Percentiles rank a stretch among this genome's conserved stretches.
phyloP scores from a whole-genome alignment of 2,888 invertebrate species.

The Kryphioiulus occultus region DNA sequence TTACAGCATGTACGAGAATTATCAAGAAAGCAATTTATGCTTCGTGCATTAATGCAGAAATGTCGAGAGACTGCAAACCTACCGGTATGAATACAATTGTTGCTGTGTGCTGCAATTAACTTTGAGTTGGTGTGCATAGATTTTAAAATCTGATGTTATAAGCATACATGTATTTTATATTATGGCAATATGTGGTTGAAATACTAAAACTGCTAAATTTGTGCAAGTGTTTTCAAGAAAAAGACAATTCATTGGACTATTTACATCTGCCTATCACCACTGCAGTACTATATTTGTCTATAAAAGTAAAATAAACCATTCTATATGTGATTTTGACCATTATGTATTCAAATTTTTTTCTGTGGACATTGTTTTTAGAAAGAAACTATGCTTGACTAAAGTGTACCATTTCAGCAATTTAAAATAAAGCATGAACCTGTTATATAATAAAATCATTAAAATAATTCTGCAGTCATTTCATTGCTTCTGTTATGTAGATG shows the following conservation, averaged over 20 bases:
- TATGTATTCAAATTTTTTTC: neutral
- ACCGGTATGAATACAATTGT: conserved; percentile 57
- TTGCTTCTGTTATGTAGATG: neutral
- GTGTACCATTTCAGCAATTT: neutral
- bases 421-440: neutral
- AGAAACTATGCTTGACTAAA: neutral
- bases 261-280: neutral
- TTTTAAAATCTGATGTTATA: neutral
- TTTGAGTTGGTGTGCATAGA: neutral
- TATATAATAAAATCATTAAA: neutral
- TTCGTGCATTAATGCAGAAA: conserved; percentile 94
- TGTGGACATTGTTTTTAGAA: neutral
- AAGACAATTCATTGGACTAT: neutral
- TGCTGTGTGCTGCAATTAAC: neutral
- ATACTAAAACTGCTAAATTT: neutral
- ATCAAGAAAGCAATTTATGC: conserved; percentile 94
- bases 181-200: neutral
- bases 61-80: conserved; percentile 91
- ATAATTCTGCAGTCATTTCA: neutral
- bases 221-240: neutral
- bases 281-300: neutral
- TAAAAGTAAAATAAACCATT: conserved; percentile 29
- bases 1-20: conserved; percentile 84
- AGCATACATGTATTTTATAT: neutral
- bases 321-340: conserved; percentile 8